These are phyloP conservation scores for Hemicrepidius hirtus DNA, from an alignment of 2,888 invertebrate genomes.

Conservation along the genomic window DNA sequence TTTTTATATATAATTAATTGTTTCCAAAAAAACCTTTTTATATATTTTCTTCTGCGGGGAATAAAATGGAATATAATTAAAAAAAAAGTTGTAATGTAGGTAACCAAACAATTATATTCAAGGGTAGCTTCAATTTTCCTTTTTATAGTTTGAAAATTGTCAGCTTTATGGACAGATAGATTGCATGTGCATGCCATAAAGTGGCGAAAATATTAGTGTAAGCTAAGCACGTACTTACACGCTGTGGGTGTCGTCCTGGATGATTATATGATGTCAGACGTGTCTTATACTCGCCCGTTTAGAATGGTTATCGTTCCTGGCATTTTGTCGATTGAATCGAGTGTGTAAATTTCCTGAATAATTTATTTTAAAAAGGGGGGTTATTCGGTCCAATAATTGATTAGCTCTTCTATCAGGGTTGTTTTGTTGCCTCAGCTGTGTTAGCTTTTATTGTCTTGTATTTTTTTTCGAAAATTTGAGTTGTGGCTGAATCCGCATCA, in stretches of 20 bases:
- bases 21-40: neutral
- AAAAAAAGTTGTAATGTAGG: too few relatives aligned
- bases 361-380: conserved; percentile 32
- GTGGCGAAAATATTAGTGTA: conserved; percentile 40
- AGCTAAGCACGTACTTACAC: conserved; percentile 39
- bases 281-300: conserved; percentile 38
- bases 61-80: too few relatives aligned
- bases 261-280: conserved; percentile 45
- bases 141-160: conserved; percentile 8
- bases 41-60: too few relatives aligned
- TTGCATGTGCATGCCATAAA: conserved; percentile 40
- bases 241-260: conserved; percentile 36
- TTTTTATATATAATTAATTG: conserved; percentile 41
- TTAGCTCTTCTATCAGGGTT: conserved; percentile 22
- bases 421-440: neutral
- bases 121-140: neutral
- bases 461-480: neutral
- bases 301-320: conserved; percentile 37
- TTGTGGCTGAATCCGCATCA: neutral
- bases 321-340: conserved; percentile 41
- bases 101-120: too few relatives aligned
- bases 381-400: conserved; percentile 35
- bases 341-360: conserved; percentile 46
- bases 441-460: neutral
- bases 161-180: conserved; percentile 43